Percentiles rank a stretch among this genome's conserved stretches.
Conservation (phyloP, 1,140 invertebrate genomes). For the Lycorma delicatula region DNA sequence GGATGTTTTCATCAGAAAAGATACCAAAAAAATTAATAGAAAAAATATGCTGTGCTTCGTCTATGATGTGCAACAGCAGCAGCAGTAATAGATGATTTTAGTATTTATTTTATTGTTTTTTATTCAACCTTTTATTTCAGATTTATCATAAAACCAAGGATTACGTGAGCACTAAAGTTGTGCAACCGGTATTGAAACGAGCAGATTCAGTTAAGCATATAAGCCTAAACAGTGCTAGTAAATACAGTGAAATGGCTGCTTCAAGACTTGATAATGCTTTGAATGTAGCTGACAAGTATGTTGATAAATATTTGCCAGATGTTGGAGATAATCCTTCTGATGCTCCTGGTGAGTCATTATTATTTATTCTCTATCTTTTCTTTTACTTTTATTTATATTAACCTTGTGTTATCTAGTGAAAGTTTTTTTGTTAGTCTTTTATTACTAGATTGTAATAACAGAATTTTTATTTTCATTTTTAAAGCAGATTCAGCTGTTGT, state of each 20-base stretch:
- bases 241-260: constrained; percentile 47
- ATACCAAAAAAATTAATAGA: too few relatives aligned
- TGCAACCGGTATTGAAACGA: constrained; percentile 56
- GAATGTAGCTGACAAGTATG: constrained; percentile 64
- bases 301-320: constrained; percentile 67
- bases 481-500: background rate
- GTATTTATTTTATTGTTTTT: too few relatives aligned
- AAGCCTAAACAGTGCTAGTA: constrained; percentile 53
- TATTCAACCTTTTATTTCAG: constrained; percentile 47
- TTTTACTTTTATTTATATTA: background rate
- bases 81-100: too few relatives aligned
- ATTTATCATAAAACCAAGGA: constrained; percentile 67
- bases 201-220: constrained; percentile 70
- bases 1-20: too few relatives aligned
- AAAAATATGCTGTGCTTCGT: too few relatives aligned
- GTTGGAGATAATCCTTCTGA: constrained; percentile 46
- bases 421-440: too few relatives aligned
- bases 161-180: constrained; percentile 55
- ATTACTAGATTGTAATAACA: too few relatives aligned
- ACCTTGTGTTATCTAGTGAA: background rate
- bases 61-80: too few relatives aligned
- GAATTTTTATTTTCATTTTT: too few relatives aligned
- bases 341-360: constrained; percentile 44
- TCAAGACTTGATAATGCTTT: constrained; percentile 60
- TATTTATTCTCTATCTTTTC: background rate